Evolutionary conservation across 2,797 vertebrate genomes (phyloP).

Genomic region (Knipowitschia caucasica): DNA sequence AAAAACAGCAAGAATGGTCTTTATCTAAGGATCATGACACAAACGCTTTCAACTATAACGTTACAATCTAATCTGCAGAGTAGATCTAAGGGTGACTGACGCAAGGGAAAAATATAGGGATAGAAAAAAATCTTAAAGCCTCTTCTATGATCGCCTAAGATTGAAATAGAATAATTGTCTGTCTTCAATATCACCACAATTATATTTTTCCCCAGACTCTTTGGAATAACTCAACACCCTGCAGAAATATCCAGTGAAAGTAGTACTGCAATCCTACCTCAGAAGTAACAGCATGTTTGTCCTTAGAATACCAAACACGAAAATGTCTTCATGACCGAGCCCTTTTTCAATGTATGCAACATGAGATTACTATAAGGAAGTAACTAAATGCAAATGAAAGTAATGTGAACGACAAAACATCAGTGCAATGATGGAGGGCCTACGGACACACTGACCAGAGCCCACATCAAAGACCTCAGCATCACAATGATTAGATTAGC

Average conservation of each 20-base stretch:
- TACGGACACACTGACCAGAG: conserved; percentile 19
- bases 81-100: too few relatives aligned
- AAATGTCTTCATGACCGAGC: conserved; percentile 1
- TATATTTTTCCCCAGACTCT: background rate
- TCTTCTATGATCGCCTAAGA: too few relatives aligned
- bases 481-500: too few relatives aligned
- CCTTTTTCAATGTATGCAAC: conserved; percentile 22
- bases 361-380: conserved; percentile 18
- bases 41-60: background rate
- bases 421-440: conserved; percentile 33
- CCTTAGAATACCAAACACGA: conserved; percentile 31
- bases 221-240: conserved; percentile 3
- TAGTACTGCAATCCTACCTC: conserved; percentile 24
- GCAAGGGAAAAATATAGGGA: too few relatives aligned
- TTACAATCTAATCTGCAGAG: background rate
- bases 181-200: background rate
- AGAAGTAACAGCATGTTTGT: conserved; percentile 17
- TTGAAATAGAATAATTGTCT: too few relatives aligned
- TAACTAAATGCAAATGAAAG: background rate
- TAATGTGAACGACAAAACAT: conserved; percentile 31
- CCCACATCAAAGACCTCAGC: conserved; percentile 19
- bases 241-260: background rate
- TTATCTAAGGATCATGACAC: background rate
- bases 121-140: too few relatives aligned
- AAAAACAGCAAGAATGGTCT: background rate